Evolutionary conservation across 1,140 invertebrate genomes (phyloP), one percentile per base, ranked within the genome.

Genomic region (Wasmannia auropunctata): DNA sequence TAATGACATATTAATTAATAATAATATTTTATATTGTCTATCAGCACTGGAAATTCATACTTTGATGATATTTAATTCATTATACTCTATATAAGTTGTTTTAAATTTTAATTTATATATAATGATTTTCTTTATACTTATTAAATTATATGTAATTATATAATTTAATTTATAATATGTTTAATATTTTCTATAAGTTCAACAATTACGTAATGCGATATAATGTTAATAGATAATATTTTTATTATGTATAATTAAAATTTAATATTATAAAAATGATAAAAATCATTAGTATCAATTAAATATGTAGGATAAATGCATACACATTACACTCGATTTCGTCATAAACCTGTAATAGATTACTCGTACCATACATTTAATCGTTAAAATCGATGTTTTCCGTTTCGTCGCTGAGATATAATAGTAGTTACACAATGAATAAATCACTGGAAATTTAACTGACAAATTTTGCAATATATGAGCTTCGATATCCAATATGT

Each of bases 391-490:
- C 51, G 49, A 81, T 81, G 65, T 70, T 81, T 81, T 81, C 65
- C 51, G 37, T 80, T 80, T 54, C 22, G 49, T 81, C 49, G 19
- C 77, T 34, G 37, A 69, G 25, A 58, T 49, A 51, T 31, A 49
- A 43, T 40, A 56, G 34, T 81, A 81, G 34, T 54, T 51, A 40
- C 22, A 34, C 14, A 31, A 54, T 40, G 34, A 81, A 81, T 81
- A 81, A 81, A 81, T 70, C 51, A 56, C 25, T 56, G 34, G 11
- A 81, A 72, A 72, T 81, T 81, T 70, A 81, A 81, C 65, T 56
- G 77, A 70, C 77, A 81, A 81, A 81, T 81, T 81, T 81, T 72
- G 14, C 49, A 25, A 81, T 70, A 81, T 31, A 70, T 72, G 25
- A 70, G 19, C 16, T 69, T 43, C 49, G 25, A 56, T 70, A 25